Conservation (phyloP, 2,113 vertebrate species). For the Sylvia atricapilla region DNA sequence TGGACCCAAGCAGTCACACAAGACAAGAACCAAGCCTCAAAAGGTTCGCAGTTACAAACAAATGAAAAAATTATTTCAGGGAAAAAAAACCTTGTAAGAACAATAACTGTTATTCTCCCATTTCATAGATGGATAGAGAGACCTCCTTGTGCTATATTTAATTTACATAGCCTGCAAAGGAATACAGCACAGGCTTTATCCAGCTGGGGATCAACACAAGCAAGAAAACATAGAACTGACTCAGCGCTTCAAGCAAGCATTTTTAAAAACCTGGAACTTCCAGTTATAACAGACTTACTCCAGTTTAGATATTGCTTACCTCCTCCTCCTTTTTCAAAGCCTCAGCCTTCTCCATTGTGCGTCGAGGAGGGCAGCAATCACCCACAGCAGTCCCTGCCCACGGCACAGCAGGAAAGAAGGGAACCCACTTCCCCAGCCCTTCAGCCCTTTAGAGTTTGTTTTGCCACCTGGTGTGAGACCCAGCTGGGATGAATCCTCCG, state of each 20-base stretch:
- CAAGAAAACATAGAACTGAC: not conserved
- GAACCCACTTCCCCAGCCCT: accelerated
- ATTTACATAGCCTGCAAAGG: not conserved
- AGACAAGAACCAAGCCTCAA: not conserved
- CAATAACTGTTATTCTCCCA: not conserved
- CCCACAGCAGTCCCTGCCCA: not conserved
- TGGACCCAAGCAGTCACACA: not conserved
- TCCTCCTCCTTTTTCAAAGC: not conserved
- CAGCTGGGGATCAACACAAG: not conserved
- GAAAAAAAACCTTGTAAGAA: accelerated
- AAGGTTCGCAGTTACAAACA: not conserved
- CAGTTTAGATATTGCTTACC: not conserved
- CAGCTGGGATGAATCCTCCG: not conserved
- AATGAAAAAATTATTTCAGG: not conserved
- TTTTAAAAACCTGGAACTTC: not conserved
- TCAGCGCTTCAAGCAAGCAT: not conserved
- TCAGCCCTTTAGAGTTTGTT: not conserved
- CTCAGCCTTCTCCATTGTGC: not conserved
- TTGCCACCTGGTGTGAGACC: constrained; percentile 26
- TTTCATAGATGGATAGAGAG: not conserved
- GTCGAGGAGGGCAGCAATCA: not conserved
- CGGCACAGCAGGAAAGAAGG: not conserved
- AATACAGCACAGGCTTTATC: not conserved
- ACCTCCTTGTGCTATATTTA: not conserved
- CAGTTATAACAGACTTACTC: not conserved